Base-by-base conservation (phyloP, 2,797 vertebrate species). In the Alfaro cultratus region DNA sequence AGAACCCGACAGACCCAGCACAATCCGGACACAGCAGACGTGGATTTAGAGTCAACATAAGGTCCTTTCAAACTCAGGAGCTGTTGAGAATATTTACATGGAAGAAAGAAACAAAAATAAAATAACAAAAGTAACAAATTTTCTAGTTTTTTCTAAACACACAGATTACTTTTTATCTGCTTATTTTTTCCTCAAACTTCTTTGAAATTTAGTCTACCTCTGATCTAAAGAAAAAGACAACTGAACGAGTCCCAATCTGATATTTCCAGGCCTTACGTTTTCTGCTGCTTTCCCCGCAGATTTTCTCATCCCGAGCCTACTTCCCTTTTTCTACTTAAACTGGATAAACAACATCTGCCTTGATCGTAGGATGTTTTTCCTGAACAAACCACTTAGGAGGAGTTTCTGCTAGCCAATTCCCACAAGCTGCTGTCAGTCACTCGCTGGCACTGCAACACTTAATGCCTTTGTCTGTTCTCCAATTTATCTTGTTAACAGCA, bases 401-500 rank as follows among this genome's bases (percentile, higher is more conserved):
- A 95, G 94, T 95, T 94, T 91, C 92, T 93, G 93, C 93, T 89
- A 91, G 93, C 94, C 95, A 94, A 95, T 96, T 96, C 96, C 96
- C 95, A 95, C 94, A 96, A 95, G 96, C 94, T 93, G 91, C 95
- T 95, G 95, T 96, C 96, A 96, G 93, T 96, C 96, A 96, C 92
- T 94, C 90, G 95, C 94, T 95, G 95, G 95, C 95, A 96, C 93
- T 86, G 95, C 95, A 95, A 95, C 95, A 95, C 96, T 96, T 96
- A 96, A 96, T 95, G 95, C 95, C 92, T 96, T 96, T 96, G 95
- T 96, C 95, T 96, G 92, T 95, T 95, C 95, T 94, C 94, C 95
- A 95, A 95, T 96, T 96, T 95, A 96, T 96, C 96, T 96, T 95
- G 95, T 96, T 96, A 96, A 95, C 94, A 95, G 95, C 95, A 96